Percentiles rank a stretch among this genome's conserved stretches.
phyloP scores from a whole-genome alignment of 1,140 invertebrate genomes.

The Aphidius ervi region DNA sequence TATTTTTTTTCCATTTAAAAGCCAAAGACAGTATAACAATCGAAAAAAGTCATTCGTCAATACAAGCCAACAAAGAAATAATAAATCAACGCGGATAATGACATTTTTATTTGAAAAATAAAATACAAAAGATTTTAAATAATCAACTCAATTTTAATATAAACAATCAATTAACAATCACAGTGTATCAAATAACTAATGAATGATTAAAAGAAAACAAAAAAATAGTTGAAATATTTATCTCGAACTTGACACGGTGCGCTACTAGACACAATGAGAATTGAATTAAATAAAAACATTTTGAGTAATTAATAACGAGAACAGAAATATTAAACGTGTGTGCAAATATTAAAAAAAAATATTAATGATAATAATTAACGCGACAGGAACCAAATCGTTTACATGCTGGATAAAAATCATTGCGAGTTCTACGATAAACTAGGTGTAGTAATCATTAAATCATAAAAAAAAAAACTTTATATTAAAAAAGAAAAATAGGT shows the following conservation, averaged over 20 bases:
- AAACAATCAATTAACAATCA: neutral
- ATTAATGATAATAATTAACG: too few species aligned
- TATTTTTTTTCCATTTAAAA: too few species aligned
- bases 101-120: too few species aligned
- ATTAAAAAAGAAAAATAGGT: constrained; percentile 13
- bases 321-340: neutral
- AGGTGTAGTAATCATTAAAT: constrained; percentile 17
- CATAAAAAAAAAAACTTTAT: constrained; percentile 1
- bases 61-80: neutral
- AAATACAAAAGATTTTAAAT: too few species aligned
- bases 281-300: neutral
- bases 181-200: neutral
- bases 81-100: neutral
- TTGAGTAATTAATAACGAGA: neutral
- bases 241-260: constrained; percentile 7
- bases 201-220: neutral
- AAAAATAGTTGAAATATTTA: too few species aligned
- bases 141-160: too few species aligned
- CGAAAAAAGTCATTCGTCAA: constrained; percentile 19
- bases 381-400: too few species aligned
- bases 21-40: constrained; percentile 1
- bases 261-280: constrained; percentile 2
- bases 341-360: too few species aligned
- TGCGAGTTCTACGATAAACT: constrained; percentile 11
- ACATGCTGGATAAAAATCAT: neutral